phyloP scores from a whole-genome alignment of 2,113 vertebrate species.

The Osmerus mordax region DNA sequence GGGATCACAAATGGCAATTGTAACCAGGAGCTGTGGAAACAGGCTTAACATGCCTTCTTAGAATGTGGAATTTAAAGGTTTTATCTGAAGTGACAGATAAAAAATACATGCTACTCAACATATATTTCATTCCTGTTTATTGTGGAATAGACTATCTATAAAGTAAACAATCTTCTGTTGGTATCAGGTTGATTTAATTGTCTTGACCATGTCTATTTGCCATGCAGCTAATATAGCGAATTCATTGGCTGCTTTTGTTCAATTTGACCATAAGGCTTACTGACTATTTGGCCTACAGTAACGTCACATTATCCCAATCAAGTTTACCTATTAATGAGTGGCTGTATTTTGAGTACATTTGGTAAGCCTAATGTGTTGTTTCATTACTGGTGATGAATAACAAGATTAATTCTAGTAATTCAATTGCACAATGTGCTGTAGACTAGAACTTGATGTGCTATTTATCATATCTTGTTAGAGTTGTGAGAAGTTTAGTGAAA shows the following conservation, averaged over 20 bases:
- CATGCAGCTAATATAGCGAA: not conserved
- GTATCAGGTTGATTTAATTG: not conserved
- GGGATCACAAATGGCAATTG: not conserved
- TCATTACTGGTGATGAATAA: not conserved
- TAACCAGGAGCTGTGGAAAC: not conserved
- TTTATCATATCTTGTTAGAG: not conserved
- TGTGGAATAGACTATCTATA: too few species aligned
- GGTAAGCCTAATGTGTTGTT: not conserved
- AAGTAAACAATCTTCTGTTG: too few species aligned
- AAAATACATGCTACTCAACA: too few species aligned
- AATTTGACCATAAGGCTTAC: not conserved
- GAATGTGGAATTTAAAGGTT: too few species aligned
- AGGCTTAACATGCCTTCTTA: not conserved
- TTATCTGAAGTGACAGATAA: too few species aligned
- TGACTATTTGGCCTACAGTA: not conserved
- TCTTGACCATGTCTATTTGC: not conserved
- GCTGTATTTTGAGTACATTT: conserved; percentile 4
- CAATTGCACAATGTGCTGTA: not conserved
- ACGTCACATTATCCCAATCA: conserved; percentile 5
- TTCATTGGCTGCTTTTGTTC: not conserved
- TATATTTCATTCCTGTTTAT: too few species aligned
- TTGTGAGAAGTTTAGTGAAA: not conserved
- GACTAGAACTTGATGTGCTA: not conserved
- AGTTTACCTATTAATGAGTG: not conserved
- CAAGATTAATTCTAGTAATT: not conserved